Base-by-base conservation (phyloP, 1,140 invertebrate genomes). In the Pseudomyrmex concolor region DNA sequence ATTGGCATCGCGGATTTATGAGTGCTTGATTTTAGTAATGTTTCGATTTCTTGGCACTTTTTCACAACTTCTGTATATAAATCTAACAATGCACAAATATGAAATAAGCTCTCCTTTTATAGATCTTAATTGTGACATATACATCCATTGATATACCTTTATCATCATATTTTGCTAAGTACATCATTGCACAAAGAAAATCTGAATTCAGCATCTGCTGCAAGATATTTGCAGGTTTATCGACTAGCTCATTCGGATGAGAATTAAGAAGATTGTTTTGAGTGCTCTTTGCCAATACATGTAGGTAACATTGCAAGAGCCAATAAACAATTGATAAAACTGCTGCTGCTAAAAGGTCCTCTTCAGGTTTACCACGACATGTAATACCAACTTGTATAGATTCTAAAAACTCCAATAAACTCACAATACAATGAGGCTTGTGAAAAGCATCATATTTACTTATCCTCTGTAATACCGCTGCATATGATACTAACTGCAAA, bases 371-470 rank as follows among this genome's bases (percentile, higher is more conserved):
- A 13, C 97, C 97, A 71, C 97, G 95, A 88, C 94, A 96, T 9
- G 96, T 96, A 54, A 96, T 95, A 70, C 95, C 95, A 89, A 96
- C 95, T 86, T 97, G 96, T 86, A 98, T 97, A 48, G 95, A 96
- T 92, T 98, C 96, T 12, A 99, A 93, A 84, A 99, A 97, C 89
- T 98, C 97, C 63, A 99, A 92, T 4, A 99, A 94, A 85, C 97
- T 97, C 1, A 97, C 94, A 50, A 99, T 96, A 93, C 98, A 99
- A 92, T 98, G 97, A 1, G 97, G 97, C 92, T 98, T 98, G 86
- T 97, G 96, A 89, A 98, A 97, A 57, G 97, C 96, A 88, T 98
- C 97, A 93, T 98, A 99, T 94, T 98, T 98, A 64, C 97, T 96
- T 73, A 99, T 97, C 88, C 97, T 96, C 91, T 97, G 96, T 15